These are phyloP conservation scores for Axis porcinus DNA, from an alignment of 2,113 vertebrate genomes.

Conservation along the genomic window DNA sequence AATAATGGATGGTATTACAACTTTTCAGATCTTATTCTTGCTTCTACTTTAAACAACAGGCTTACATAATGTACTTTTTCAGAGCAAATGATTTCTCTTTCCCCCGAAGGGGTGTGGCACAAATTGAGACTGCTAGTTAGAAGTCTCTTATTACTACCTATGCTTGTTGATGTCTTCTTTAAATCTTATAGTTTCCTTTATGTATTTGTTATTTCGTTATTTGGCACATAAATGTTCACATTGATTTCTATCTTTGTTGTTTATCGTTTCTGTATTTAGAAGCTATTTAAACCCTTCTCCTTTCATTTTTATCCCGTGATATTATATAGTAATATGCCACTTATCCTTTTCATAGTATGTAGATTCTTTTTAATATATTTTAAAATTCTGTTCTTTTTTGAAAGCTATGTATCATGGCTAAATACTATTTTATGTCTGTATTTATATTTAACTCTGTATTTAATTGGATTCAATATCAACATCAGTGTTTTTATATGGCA, in stretches of 20 bases:
- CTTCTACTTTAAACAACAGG: neutral
- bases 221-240: neutral
- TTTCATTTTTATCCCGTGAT: neutral
- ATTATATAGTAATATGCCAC: neutral
- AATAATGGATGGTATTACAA: neutral
- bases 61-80: neutral
- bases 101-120: neutral
- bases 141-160: neutral
- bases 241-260: neutral
- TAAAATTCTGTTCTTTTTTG: neutral
- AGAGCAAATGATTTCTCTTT: neutral
- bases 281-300: neutral
- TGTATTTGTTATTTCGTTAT: neutral
- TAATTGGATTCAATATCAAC: neutral
- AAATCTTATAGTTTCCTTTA: neutral
- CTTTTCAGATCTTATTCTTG: neutral
- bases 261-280: neutral
- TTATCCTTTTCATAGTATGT: neutral
- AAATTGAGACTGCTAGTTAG: neutral
- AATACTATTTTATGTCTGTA: neutral
- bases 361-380: neutral
- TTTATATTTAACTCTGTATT: neutral
- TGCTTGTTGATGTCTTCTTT: neutral
- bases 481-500: neutral
- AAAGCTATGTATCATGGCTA: neutral